Conservation (phyloP, 2,113 vertebrate species). For the Nannobrachium achirus region DNA sequence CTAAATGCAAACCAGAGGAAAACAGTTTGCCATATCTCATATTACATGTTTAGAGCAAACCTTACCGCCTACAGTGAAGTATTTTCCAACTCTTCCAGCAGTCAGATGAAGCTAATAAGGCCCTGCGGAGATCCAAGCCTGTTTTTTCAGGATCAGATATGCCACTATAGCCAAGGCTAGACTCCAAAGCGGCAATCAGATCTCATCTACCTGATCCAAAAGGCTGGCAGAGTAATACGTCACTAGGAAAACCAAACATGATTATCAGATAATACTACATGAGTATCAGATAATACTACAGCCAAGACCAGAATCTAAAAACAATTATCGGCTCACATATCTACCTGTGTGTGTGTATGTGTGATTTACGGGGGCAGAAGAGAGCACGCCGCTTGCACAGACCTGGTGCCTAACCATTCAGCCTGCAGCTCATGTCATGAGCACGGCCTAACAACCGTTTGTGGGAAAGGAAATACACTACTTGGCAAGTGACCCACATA, state of each 20-base stretch:
- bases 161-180: background rate
- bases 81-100: conserved; percentile 28
- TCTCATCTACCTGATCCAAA: conserved; percentile 7
- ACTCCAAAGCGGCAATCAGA: conserved; percentile 14
- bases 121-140: conserved; percentile 13
- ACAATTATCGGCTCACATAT: no score
- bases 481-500: conserved; percentile 39
- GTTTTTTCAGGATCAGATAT: conserved; percentile 1
- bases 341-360: background rate
- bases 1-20: conserved; percentile 49
- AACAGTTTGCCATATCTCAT: conserved; percentile 35
- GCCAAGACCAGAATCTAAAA: no score
- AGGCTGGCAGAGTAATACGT: no score
- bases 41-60: conserved; percentile 41
- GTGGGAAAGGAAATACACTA: conserved; percentile 52
- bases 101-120: conserved; percentile 17
- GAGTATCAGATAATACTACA: no score
- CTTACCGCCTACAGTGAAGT: conserved; percentile 16
- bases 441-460: conserved; percentile 6
- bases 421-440: conserved; percentile 4
- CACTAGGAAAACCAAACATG: no score
- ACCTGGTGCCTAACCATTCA: conserved; percentile 18
- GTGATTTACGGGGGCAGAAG: background rate
- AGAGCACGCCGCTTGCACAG: background rate
- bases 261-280: no score